Conservation (phyloP, 2,888 invertebrate species). For the Cosmia trapezina region DNA sequence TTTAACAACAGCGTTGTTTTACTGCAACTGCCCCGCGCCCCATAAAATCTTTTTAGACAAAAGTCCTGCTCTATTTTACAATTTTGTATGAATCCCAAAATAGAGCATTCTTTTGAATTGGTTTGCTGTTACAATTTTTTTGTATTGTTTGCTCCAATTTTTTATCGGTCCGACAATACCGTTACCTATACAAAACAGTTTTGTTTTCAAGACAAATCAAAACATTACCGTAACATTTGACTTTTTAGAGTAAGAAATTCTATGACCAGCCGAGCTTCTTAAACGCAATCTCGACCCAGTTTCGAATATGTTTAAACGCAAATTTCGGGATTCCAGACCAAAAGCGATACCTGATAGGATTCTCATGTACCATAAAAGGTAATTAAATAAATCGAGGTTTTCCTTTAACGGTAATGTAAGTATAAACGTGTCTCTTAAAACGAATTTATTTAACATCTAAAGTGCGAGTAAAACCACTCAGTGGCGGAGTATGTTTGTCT, state of each 20-base stretch:
- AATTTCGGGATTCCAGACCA: slow-evolving; percentile 47
- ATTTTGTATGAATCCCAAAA: slow-evolving; percentile 77
- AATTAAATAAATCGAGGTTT: slow-evolving; percentile 44
- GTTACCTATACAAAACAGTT: slow-evolving; percentile 47
- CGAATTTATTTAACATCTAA: slow-evolving; percentile 24
- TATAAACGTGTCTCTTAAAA: slow-evolving; percentile 41
- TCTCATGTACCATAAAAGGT: slow-evolving; percentile 34
- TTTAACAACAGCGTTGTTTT: slow-evolving; percentile 59
- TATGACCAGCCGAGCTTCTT: slow-evolving; percentile 13
- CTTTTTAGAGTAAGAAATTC: slow-evolving; percentile 22
- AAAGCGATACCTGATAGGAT: slow-evolving; percentile 17
- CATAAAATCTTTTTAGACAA: slow-evolving; percentile 71
- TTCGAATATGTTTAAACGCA: slow-evolving; percentile 30
- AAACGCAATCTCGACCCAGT: slow-evolving; percentile 45
- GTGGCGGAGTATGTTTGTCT: slow-evolving; percentile 5
- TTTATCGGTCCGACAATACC: slow-evolving; percentile 45
- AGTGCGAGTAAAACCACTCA: neutral
- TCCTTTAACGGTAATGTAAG: slow-evolving; percentile 27
- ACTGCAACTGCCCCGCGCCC: slow-evolving; percentile 55
- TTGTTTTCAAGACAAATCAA: slow-evolving; percentile 54
- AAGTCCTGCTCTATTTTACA: slow-evolving; percentile 81
- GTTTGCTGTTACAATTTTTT: slow-evolving; percentile 56
- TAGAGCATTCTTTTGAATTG: slow-evolving; percentile 72
- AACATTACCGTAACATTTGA: slow-evolving; percentile 39
- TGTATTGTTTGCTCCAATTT: slow-evolving; percentile 58